Base-by-base conservation (phyloP, 2,888 invertebrate genomes). In the Drosophila stalkeri region DNA sequence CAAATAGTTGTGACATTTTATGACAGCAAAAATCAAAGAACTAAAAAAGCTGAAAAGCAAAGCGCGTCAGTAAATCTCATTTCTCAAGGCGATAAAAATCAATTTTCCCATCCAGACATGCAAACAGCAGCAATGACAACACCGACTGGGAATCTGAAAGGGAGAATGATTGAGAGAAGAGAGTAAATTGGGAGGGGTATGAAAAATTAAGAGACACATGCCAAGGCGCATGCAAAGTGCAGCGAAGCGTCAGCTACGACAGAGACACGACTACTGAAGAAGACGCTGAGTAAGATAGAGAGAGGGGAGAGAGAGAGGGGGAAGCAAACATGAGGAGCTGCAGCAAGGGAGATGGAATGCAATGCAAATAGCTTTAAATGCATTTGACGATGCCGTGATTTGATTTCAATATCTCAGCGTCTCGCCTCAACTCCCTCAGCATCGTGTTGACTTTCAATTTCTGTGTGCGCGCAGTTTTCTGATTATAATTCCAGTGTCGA, bases 301-400 rank as follows among this genome's bases (percentile, higher is more conserved):
- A 46, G 47, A 55, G 63, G 23, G 12, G 56, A 56, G 63, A 55
- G 49, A 52, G 27, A 47, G 27, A 12, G 23, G 11, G 39, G 47
- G 27, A 20, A 37, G 18, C 23, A n/a, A 49, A 47, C 27, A 12
- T 33, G 6, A 5, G 23, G 9, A 18, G 41, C 23, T 33, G 64
- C 27, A 37, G 46, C 31, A 33, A 20, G 39, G 43, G 20, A 33
- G 51, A 52, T 44, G 89, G 71, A 84, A 86, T 85, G 77, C 82
- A 85, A 89, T 85, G 85, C 85, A 89, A 85, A 85, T 85, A 87
- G 86, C 77, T 80, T 65, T 80, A 87, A 89, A 89, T 89, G 89
- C 89, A 85, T 89, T 87, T 85, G 89, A 82, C 72, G 88, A 87
- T 62, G 77, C 85, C 75, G 60, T 87, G 85, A 85, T 85, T 85